Base-by-base conservation (phyloP, 2,113 vertebrate species). In the Coptodon bakossiorum region DNA sequence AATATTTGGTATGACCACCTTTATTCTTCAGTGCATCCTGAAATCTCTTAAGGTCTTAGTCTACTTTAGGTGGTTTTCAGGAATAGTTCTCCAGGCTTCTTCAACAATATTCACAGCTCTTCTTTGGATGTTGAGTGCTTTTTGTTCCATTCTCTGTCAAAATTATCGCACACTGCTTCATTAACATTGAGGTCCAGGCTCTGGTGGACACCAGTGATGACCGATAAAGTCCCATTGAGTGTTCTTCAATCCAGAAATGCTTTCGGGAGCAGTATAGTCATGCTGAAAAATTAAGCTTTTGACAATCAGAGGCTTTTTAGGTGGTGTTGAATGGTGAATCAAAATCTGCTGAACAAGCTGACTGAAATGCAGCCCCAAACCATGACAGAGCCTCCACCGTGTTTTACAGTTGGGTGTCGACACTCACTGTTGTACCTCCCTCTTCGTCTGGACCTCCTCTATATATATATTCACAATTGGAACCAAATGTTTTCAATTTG, bases 391-490 rank as follows among this genome's bases (percentile, higher is more conserved):
- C 59, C 29, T 19, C 57, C 16, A 34, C 16, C 2, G 5, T 63
- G 59, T 19, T 61, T 34, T 61, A 3, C 57, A 34, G 57, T 34
- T 34, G 29, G 57, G 8, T 61, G 57, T 61, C 17, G 17, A 52
- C 17, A 52, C 17, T 50, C 7, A 4, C 8, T 52, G 48, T 19
- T 52, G 48, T 52, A 50, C 48, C 29, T 34, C 29, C 14, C 57
- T 17, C 29, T 31, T 34, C 8, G 8, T 61, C 57, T 9, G 27
- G 57, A 61, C 27, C 56, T 31, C 27, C 27, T 29, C 7, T 27
- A 2, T 7, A 24, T 27, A 59, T 3, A 48, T 48, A 5, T 43
- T 9, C 0, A 61, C 8, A 31, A 31, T 6, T 31, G 27, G 57
- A 61, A 31, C 57, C 5, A 61, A 61, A 61, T 9, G 14, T 31